phyloP scores from a whole-genome alignment of 2,113 vertebrate genomes.

The Condylura cristata region DNA sequence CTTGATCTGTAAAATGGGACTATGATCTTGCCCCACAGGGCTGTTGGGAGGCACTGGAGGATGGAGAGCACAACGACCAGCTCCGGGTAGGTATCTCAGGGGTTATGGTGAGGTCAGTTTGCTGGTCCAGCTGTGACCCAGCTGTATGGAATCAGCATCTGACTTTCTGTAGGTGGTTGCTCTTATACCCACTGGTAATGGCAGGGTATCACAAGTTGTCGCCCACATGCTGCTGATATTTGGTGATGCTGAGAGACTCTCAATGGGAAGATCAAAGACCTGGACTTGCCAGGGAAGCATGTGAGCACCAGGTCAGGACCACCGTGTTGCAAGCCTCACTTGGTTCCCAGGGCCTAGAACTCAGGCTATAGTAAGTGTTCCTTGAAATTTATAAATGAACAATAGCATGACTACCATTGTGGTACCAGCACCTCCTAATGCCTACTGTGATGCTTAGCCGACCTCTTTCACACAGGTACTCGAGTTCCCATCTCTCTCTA shows the following conservation, averaged over 20 bases:
- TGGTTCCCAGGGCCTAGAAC: background rate
- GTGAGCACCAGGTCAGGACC: background rate
- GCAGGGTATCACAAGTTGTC: background rate
- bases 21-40: background rate
- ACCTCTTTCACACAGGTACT: background rate
- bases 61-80: background rate
- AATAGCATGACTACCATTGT: rapidly evolving
- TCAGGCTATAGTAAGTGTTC: background rate
- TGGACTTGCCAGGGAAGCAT: background rate
- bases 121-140: background rate
- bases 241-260: background rate
- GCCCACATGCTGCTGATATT: background rate
- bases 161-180: background rate
- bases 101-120: background rate
- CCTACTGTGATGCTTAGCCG: background rate
- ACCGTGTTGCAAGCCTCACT: background rate
- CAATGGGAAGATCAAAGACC: background rate
- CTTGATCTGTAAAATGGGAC: background rate
- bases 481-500: background rate
- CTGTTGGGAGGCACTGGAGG: background rate
- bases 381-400: background rate
- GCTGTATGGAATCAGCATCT: background rate
- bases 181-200: background rate
- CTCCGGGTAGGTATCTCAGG: background rate
- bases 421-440: background rate